These are phyloP conservation scores for Decapterus maruadsi DNA, from an alignment of 2,797 vertebrate species.

Conservation along the genomic window DNA sequence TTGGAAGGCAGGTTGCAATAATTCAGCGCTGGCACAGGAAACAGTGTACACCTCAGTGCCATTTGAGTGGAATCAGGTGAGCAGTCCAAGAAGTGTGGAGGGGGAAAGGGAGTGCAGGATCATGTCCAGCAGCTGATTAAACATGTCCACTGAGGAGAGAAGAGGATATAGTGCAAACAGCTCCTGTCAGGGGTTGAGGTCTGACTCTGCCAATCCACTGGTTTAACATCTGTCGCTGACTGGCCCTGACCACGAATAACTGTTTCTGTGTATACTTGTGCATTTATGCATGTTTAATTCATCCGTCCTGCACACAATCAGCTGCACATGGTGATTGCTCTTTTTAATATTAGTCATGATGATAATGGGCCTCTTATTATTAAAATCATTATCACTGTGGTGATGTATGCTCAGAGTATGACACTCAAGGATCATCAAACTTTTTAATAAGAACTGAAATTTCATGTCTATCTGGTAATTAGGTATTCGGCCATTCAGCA, in stretches of 20 bases:
- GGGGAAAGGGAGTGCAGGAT: slow-evolving; percentile 46
- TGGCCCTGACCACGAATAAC: background rate
- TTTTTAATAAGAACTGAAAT: no score
- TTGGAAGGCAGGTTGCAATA: slow-evolving; percentile 60
- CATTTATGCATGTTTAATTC: background rate
- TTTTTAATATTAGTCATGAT: background rate
- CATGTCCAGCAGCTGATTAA: slow-evolving; percentile 70
- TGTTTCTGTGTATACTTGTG: background rate
- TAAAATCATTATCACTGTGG: background rate
- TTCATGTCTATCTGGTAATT: no score
- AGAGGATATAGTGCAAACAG: slow-evolving; percentile 25
- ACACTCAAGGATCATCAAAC: no score
- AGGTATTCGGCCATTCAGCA: background rate
- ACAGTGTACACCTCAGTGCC: slow-evolving; percentile 54
- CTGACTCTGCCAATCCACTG: slow-evolving; percentile 16
- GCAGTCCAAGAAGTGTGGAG: slow-evolving; percentile 44
- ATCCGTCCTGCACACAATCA: background rate
- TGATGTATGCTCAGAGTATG: background rate
- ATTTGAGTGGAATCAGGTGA: slow-evolving; percentile 44
- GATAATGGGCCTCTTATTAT: background rate
- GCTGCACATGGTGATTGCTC: background rate
- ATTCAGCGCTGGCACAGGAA: slow-evolving; percentile 39
- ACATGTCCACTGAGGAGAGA: slow-evolving; percentile 40
- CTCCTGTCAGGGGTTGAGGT: slow-evolving; percentile 14
- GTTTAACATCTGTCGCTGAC: slow-evolving; percentile 26